Percentiles rank a stretch among this genome's conserved stretches.
phyloP scores from a whole-genome alignment of 2,797 vertebrate species.

The Crenichthys baileyi region DNA sequence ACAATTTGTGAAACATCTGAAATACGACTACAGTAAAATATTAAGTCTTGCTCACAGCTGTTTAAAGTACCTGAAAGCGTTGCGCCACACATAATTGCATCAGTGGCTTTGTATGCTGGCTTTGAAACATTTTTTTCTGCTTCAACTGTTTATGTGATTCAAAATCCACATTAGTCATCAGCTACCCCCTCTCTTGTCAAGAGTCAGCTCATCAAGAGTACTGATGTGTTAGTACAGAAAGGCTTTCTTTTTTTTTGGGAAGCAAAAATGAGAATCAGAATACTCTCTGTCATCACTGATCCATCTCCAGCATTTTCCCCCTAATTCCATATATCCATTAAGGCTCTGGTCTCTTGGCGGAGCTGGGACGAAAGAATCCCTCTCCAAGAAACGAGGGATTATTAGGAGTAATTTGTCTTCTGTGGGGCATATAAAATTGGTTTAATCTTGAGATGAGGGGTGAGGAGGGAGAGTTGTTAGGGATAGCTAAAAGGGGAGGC shows the following conservation, averaged over 20 bases:
- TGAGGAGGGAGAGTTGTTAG: conserved; percentile 17
- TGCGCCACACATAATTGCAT: conserved; percentile 35
- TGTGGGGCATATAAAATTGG: conserved; percentile 65
- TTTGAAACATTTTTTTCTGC: conserved; percentile 34
- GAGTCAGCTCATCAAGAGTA: conserved; percentile 41
- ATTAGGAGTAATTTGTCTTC: conserved; percentile 79
- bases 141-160: conserved; percentile 47
- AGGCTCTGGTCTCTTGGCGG: conserved; percentile 51
- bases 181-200: conserved; percentile 39
- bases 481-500: neutral
- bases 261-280: conserved; percentile 61
- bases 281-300: conserved; percentile 48
- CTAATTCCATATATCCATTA: conserved; percentile 70
- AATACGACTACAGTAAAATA: conserved; percentile 12
- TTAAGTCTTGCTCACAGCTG: conserved; percentile 28
- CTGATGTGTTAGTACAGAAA: conserved; percentile 16
- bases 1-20: conserved; percentile 14
- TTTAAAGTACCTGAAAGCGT: conserved; percentile 33
- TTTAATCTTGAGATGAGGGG: conserved; percentile 60
- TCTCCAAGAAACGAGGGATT: conserved; percentile 74
- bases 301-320: conserved; percentile 48
- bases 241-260: conserved; percentile 24
- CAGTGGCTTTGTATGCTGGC: conserved; percentile 17
- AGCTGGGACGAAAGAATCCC: conserved; percentile 55
- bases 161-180: conserved; percentile 41